Evolutionary conservation across 2,113 vertebrate species (phyloP).

Genomic region (Pan troglodytes): DNA sequence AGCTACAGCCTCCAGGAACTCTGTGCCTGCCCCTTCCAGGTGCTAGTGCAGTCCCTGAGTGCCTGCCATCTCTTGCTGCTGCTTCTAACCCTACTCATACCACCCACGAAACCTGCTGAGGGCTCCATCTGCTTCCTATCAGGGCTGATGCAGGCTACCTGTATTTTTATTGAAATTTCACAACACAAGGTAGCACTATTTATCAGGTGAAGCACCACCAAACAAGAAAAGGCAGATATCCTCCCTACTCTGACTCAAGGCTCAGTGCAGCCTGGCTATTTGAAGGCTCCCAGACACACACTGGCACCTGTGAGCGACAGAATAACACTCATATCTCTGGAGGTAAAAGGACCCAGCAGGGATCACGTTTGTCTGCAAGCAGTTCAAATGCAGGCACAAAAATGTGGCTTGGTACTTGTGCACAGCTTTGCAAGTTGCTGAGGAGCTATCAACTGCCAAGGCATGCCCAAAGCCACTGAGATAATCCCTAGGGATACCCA

Average conservation of each 20-base stretch:
- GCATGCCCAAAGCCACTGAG: not conserved
- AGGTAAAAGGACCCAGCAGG: not conserved
- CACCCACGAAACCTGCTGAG: not conserved
- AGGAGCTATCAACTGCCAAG: not conserved
- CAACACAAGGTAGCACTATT: not conserved
- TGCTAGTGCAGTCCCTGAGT: not conserved
- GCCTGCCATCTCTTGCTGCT: not conserved
- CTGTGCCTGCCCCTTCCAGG: not conserved
- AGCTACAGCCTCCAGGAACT: not conserved
- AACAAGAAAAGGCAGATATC: not conserved
- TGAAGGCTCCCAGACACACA: not conserved
- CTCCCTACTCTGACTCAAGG: not conserved
- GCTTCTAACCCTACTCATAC: not conserved
- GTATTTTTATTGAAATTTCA: not conserved
- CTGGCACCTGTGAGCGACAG: rapidly evolving
- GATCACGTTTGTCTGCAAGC: not conserved
- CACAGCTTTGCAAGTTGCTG: not conserved
- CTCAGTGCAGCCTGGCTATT: not conserved
- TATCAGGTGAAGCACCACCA: not conserved
- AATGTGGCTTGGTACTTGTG: not conserved
- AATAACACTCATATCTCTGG: not conserved
- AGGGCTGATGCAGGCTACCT: not conserved
- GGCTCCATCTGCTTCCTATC: not conserved
- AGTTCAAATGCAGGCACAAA: not conserved
- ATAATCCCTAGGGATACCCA: too few relatives aligned